Evolutionary conservation across 2,888 invertebrate genomes (phyloP), one percentile per base, ranked within the genome.

Genomic region (Perithous albicinctus): DNA sequence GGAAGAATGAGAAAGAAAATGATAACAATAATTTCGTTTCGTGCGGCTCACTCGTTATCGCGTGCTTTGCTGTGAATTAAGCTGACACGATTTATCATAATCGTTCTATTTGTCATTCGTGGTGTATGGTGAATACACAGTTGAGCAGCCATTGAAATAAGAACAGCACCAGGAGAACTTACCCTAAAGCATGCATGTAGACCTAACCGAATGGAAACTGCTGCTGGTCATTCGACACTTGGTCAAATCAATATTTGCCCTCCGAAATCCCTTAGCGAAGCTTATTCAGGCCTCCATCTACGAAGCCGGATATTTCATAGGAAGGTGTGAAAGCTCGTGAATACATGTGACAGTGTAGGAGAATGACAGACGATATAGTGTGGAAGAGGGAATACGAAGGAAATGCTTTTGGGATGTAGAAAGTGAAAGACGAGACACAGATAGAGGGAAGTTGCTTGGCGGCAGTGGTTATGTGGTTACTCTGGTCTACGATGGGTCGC

Each of bases 181-280:
- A 12, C 10, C 51, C 0, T 20, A 20, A 12, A 6, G 35, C 20
- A 20, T 8, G 35, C 32, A 15, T 0, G 23, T 20, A 38, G n/a
- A 41, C 63, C 38, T 23, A n/a, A 26, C 18, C 61, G 20, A 38
- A 38, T 35, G 61, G 10, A 8, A 12, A n/a, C n/a, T n/a, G n/a
- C n/a, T 8, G 59, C 63, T 38, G 3, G 63, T 5, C 38, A 23
- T 72, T 77, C 66, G 43, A 84, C 83, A 85, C 81, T n/a, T 87
- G 84, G 80, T 81, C 86, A 77, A 89, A 89, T 90, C 90, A 89
- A 89, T 89, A 90, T 89, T 89, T 89, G 85, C 87, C 85, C 86
- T 86, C 84, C 76, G 77, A 67, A 69, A 82, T 77, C 54, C 54
- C 51, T 35, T 63, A n/a, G 61, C 56, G 54, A 29, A 63, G 64